Base-by-base conservation (phyloP, 2,888 invertebrate genomes). In the Drosophila emarginata region DNA sequence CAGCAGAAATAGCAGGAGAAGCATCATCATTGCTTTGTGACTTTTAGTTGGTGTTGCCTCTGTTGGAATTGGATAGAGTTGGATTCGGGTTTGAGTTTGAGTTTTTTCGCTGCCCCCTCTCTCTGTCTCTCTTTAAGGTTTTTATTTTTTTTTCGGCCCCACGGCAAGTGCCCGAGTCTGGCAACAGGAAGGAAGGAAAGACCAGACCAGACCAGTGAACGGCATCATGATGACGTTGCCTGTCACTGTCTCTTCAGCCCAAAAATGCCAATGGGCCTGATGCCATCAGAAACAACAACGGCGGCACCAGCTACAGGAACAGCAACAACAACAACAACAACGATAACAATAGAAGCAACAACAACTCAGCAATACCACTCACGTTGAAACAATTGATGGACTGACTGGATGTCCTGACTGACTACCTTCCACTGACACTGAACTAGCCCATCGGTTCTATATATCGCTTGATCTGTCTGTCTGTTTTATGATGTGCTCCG, bases 311-410 rank as follows among this genome's bases (percentile, higher is more conserved):
- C 28, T 36, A 21, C 56, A 39, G 39, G 5, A 28, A 6, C 28
- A 68, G 67, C 37, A 26, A 50, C 23, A 54, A 60, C 54, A 69
- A 76, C 70, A 65, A 64, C n/a, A n/a, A n/a, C n/a, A n/a, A n/a
- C n/a, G n/a, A 23, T 23, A 23, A 23, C 23, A 23, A 23, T 4
- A 23, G 4, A 37, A 26, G 45, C 23, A 54, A 60, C 54, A 69
- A 73, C 72, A 65, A 64, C 77, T 72, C 62, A 40, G 51, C 50
- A 68, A 66, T 73, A 60, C 39, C 72, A 71, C 80, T 69, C 67
- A 76, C 84, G 73, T 71, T 78, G 68, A 77, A 79, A 81, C 80
- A 82, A 73, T 60, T 60, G 64, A 70, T 56, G 59, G 53, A 62
- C 50, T 53, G 58, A 52, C 26, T 60, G 2, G 32, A 9, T 32